These are phyloP conservation scores for Hypothenemus hampei DNA, from an alignment of 1,140 invertebrate species.

Conservation along the genomic window DNA sequence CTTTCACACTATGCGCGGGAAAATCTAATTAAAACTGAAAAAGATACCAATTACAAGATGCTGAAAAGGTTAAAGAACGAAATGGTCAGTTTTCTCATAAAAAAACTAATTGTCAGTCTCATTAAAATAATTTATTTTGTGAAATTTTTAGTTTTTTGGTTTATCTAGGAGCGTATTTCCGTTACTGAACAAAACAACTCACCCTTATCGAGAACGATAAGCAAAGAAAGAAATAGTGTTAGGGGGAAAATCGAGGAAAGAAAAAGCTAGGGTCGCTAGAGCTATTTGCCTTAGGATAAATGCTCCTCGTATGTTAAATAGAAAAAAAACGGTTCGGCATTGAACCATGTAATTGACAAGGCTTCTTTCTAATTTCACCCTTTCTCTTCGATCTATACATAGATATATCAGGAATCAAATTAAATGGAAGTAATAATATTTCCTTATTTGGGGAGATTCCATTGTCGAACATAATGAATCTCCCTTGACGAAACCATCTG, in stretches of 20 bases:
- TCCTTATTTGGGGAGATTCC: slow-evolving; percentile 2
- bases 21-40: slow-evolving; percentile 21
- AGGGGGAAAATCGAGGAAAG: slow-evolving; percentile 17
- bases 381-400: neutral
- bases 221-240: slow-evolving; percentile 19
- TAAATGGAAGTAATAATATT: slow-evolving; percentile 14
- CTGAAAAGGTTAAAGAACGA: slow-evolving; percentile 23
- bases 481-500: slow-evolving; percentile 15
- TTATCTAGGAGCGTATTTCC: slow-evolving; percentile 23
- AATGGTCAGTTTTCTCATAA: slow-evolving; percentile 7
- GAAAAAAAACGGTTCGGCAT: neutral
- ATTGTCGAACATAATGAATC: slow-evolving; percentile 15
- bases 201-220: slow-evolving; percentile 24
- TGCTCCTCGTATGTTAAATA: neutral
- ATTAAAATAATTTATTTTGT: slow-evolving; percentile 18
- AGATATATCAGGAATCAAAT: slow-evolving; percentile 8
- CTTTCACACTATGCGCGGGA: slow-evolving; percentile 3
- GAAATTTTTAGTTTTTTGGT: slow-evolving; percentile 1
- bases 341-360: neutral
- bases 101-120: neutral
- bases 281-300: slow-evolving; percentile 6
- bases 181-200: slow-evolving; percentile 24
- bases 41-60: slow-evolving; percentile 21
- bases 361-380: neutral
- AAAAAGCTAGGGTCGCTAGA: slow-evolving; percentile 17